Evolutionary conservation across 2,888 invertebrate genomes (phyloP), one percentile per base, ranked within the genome.

Genomic region (Platerodrilus igneus): DNA sequence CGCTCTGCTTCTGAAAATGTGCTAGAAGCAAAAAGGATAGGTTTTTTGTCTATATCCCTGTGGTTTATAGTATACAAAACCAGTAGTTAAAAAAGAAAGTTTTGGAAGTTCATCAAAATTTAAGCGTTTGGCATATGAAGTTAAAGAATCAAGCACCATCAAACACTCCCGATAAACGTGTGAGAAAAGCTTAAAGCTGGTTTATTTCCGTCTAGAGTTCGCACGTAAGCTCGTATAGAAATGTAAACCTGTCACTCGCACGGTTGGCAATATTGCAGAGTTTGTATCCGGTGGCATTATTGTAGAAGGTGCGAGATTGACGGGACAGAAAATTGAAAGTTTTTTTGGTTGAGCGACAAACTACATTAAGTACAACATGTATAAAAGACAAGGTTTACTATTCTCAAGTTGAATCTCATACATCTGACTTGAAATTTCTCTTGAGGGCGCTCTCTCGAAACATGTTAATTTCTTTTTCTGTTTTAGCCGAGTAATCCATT

Each of bases 221-320:
- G 41, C 49, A 47, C 53, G 46, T 53, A 55, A 56, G 53, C 53
- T 48, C 48, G 51, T 48, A 55, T 54, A 55, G 56, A 56, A 57
- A 57, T 55, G 57, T 57, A 53, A 57, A 57, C 56, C 58, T 58
- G 58, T 58, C 58, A 58, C 43, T 39, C 42, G 52, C 57, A 58
- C 49, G 54, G 47, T 31, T 49, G 51, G 47, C 47, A 50, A 57
- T 56, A 57, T 56, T 47, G 48, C 53, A 47, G 31, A 52, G 43
- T 45, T 53, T 55, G 56, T 55, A 57, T 58, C 58, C 58, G 51
- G 53, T 38, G 34, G 51, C n/a, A n/a, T n/a, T 41, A 53, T 54
- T 55, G 51, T 52, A 38, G 45, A 45, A 49, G 42, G 38, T 47
- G 51, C 41, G 48, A 51, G 51, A 58, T 52, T 56, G 56, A 55